Evolutionary conservation across 2,113 vertebrate genomes (phyloP).

Genomic region (Sylvilagus bachmani): DNA sequence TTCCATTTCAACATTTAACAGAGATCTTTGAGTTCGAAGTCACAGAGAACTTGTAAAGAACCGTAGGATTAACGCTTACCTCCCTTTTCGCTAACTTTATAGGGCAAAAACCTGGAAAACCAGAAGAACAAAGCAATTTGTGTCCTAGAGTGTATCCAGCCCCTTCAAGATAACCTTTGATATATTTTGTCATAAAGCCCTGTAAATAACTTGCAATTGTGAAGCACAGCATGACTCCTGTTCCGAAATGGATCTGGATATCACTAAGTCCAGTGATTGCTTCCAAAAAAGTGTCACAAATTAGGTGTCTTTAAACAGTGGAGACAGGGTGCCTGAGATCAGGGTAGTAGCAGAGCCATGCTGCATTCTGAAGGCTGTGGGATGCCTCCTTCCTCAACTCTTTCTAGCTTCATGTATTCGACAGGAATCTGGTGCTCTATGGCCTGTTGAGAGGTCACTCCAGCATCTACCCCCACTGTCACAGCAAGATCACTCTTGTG

Average conservation of each 20-base stretch:
- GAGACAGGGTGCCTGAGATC: background rate
- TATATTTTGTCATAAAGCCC: background rate
- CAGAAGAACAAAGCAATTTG: background rate
- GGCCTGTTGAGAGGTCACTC: background rate
- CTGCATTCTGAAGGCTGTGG: background rate
- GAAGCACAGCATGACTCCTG: background rate
- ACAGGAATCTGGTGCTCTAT: background rate
- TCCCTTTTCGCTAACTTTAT: background rate
- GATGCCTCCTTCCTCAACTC: background rate
- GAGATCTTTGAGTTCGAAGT: background rate
- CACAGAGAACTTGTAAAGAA: background rate
- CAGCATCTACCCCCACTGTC: background rate
- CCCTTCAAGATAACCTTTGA: background rate
- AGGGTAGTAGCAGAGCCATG: background rate
- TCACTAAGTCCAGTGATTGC: too few species aligned
- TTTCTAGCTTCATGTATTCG: background rate
- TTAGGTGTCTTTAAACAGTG: background rate
- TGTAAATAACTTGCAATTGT: background rate
- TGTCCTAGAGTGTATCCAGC: accelerated
- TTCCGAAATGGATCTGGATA: background rate
- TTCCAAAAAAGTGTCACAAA: background rate
- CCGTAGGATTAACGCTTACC: background rate
- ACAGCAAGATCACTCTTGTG: background rate
- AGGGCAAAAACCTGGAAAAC: background rate
- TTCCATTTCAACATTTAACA: background rate